Percentiles rank a stretch among this genome's conserved stretches.
Evolutionary conservation across 64 coral and sea anemone genomes (phyloP).

Genomic region (Hydrozoanthus tunicans): DNA sequence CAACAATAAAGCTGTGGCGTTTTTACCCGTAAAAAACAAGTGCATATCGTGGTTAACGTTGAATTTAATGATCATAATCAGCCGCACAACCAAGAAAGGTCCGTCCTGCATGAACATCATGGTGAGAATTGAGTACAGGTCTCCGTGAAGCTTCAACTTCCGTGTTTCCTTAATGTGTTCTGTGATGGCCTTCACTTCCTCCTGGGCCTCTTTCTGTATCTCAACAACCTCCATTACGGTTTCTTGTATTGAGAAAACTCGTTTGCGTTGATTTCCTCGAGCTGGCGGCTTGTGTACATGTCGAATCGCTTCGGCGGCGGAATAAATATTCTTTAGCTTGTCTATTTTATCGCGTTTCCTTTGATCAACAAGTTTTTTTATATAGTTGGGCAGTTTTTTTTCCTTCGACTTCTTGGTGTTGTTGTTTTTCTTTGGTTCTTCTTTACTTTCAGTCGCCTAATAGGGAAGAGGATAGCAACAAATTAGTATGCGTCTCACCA

Average conservation of each 20-base stretch:
- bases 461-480: not conserved
- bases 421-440: constrained; percentile 22
- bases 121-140: constrained; percentile 89
- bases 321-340: constrained; percentile 56
- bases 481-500: too few species aligned
- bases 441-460: not conserved
- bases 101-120: constrained; percentile 97
- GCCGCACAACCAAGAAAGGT: constrained; percentile 86
- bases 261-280: constrained; percentile 32
- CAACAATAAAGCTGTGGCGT: constrained; percentile 78
- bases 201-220: constrained; percentile 76
- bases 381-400: constrained; percentile 80
- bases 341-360: constrained; percentile 64
- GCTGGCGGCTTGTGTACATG: not conserved
- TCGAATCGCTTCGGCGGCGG: constrained; percentile 18
- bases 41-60: constrained; percentile 72
- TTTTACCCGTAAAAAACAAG: constrained; percentile 96
- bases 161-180: constrained; percentile 79
- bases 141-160: constrained; percentile 87
- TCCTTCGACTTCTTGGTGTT: constrained; percentile 7
- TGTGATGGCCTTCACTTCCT: constrained; percentile 80
- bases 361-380: constrained; percentile 73
- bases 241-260: constrained; percentile 77
- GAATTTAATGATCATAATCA: constrained; percentile 84
- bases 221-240: constrained; percentile 81